A percentile compares a stretch with the other conserved stretches of the same genome.
phyloP scores from a whole-genome alignment of 1,140 invertebrate species.

The Pachyrhynchus sulphureomaculatus region DNA sequence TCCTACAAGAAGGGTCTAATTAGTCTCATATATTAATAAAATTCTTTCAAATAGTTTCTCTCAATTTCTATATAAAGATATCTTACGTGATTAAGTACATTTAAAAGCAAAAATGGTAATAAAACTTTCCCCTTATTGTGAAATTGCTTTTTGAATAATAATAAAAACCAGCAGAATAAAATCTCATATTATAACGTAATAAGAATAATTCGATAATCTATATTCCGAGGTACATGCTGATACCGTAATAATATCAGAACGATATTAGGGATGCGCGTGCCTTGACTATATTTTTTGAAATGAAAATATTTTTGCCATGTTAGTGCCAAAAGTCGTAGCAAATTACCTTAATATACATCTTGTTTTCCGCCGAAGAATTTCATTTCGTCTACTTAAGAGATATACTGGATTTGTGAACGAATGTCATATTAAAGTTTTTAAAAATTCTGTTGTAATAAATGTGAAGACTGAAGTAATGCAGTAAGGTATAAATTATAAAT shows the following conservation, averaged over 20 bases:
- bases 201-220: conserved; percentile 46
- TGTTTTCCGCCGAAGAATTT: conserved; percentile 22
- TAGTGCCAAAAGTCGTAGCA: conserved; percentile 15
- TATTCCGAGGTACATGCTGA: conserved; percentile 46
- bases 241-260: conserved; percentile 51
- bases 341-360: conserved; percentile 23
- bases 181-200: conserved; percentile 32
- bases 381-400: conserved; percentile 12
- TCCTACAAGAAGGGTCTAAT: too few species aligned
- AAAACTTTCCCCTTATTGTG: too few species aligned
- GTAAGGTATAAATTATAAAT: too few species aligned
- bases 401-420: conserved; percentile 8
- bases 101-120: too few species aligned
- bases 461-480: conserved; percentile 21
- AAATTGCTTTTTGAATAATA: too few species aligned
- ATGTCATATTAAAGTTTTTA: too few species aligned
- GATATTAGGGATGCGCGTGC: conserved; percentile 47
- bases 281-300: conserved; percentile 32
- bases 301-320: conserved; percentile 27
- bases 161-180: too few species aligned
- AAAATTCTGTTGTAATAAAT: conserved; percentile 13
- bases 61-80: too few species aligned
- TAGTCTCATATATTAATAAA: too few species aligned
- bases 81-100: too few species aligned
- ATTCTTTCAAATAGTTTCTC: too few species aligned